Evolutionary conservation across 2,888 invertebrate species (phyloP).

Genomic region (Blera fallax): DNA sequence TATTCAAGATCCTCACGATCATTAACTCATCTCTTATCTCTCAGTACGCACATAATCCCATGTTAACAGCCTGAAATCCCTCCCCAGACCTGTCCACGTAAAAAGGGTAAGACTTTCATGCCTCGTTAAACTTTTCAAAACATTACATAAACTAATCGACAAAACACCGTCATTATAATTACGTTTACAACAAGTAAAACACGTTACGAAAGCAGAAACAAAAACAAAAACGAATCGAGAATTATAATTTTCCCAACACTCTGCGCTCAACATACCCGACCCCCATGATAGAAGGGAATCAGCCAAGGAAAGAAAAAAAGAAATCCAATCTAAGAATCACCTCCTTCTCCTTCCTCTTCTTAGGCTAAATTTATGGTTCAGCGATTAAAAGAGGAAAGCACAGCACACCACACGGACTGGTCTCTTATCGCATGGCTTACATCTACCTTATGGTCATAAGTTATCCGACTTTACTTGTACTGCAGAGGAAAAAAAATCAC

Average conservation of each 20-base stretch:
- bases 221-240: background rate
- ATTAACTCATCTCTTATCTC: slow-evolving; percentile 47
- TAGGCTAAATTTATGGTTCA: slow-evolving; percentile 49
- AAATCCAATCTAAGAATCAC: slow-evolving; percentile 38
- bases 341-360: background rate
- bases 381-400: slow-evolving; percentile 38
- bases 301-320: slow-evolving; percentile 12
- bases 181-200: slow-evolving; percentile 29
- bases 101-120: slow-evolving; percentile 30
- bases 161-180: slow-evolving; percentile 41
- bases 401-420: slow-evolving; percentile 27
- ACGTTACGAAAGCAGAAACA: background rate
- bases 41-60: slow-evolving; percentile 22
- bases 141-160: slow-evolving; percentile 69
- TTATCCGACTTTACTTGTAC: slow-evolving; percentile 24
- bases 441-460: slow-evolving; percentile 62
- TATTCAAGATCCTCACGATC: slow-evolving; percentile 4
- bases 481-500: background rate
- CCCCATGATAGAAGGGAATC: background rate
- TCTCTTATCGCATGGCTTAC: slow-evolving; percentile 38
- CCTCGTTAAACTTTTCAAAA: slow-evolving; percentile 64
- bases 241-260: slow-evolving; percentile 10
- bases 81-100: background rate
- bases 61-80: slow-evolving; percentile 7
- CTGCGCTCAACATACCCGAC: background rate